A percentile compares a stretch with the other conserved stretches of the same genome.
Evolutionary conservation across 2,113 vertebrate genomes (phyloP).

Genomic region (Canis aureus): DNA sequence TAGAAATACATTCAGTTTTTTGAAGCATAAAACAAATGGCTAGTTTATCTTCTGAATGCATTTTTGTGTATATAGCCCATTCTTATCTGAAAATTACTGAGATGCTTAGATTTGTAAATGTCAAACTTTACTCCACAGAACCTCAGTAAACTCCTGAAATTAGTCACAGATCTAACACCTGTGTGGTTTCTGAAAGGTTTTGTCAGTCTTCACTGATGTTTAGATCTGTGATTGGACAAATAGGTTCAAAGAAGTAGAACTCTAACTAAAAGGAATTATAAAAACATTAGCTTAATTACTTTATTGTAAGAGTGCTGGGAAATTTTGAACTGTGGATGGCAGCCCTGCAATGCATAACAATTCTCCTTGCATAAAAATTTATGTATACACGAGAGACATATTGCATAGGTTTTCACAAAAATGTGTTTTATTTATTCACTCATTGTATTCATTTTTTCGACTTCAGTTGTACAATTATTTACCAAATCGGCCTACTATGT

Average conservation of each 20-base stretch:
- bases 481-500: not conserved
- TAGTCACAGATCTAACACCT: not conserved
- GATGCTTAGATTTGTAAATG: not conserved
- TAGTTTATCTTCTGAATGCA: not conserved
- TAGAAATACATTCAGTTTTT: not conserved
- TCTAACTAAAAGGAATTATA: constrained; percentile 13
- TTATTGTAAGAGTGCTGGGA: not conserved
- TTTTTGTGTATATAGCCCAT: not conserved
- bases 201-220: not conserved
- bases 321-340: not conserved
- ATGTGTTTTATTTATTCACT: not conserved
- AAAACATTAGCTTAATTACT: not conserved
- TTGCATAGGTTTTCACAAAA: not conserved
- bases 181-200: not conserved
- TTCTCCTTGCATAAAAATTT: not conserved
- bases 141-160: not conserved
- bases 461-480: not conserved
- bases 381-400: not conserved
- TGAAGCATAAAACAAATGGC: not conserved
- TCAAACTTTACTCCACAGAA: not conserved
- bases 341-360: not conserved
- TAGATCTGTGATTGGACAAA: not conserved
- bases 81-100: not conserved
- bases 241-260: not conserved
- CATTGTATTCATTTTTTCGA: not conserved